Evolutionary conservation across 2,113 vertebrate genomes (phyloP), one percentile per base, ranked within the genome.

Genomic region (Amblyopsis rosae): DNA sequence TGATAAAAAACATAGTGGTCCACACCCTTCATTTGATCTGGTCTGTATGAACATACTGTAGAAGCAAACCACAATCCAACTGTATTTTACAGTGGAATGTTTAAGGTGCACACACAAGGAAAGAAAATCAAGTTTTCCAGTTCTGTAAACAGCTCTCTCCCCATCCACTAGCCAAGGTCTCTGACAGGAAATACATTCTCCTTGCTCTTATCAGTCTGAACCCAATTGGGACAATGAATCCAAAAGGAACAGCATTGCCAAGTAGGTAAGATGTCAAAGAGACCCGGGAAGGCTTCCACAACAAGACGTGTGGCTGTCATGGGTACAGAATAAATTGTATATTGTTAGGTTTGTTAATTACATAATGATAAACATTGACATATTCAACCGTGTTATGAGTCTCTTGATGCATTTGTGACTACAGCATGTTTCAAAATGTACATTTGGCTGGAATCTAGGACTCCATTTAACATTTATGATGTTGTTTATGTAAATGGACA

Each of bases 151-250:
- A 90, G 89, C 88, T 86, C 86, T 87, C 84, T 75, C 82, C 83
- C 77, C 82, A 87, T 75, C 67, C 83, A 87, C 91, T 91, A 92
- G 89, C 88, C 92, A 93, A 93, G 92, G 91, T 87, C 89, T 89
- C 81, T 69, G 1, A 80, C 78, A 91, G 91, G 9, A 58, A 58
- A 32, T 1, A 58, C 32, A 33, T 1, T 19, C 19, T 58, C 26
- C 56, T 58, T 9, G 56, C 19, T 58, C 56, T 58, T 58, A 58
- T 58, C 56, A 5, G 19, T 33, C 56, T 58, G 26, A 15, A 15
- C 56, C 9, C 8, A 32, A 10, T 4, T 58, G 17, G 15, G 10
- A 58, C 56, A 58, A 58, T 58, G 56, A 32, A 58, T 9, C 12
- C 26, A 8, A 12, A 19, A 7, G 5, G 9, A 58, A 3, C 17